Evolutionary conservation across 2,113 vertebrate genomes (phyloP), one percentile per base, ranked within the genome.

Genomic region (Monopterus albus): DNA sequence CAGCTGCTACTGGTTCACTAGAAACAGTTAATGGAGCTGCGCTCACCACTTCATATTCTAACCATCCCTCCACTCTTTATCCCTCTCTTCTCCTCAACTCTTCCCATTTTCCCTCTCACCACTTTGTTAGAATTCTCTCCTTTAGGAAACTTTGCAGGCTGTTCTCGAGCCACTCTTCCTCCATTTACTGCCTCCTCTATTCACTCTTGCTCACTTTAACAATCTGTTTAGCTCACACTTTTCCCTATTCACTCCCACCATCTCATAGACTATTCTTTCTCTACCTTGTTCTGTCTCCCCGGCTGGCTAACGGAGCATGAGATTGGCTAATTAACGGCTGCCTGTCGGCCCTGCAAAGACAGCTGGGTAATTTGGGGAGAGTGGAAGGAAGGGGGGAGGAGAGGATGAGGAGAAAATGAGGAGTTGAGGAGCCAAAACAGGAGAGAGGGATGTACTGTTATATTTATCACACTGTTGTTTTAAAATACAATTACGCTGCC

Each of bases 271-370:
- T 88, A 76, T 87, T 86, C 86, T 87, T 79, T 20, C 81, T 69
- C 83, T 53, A 74, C 83, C 85, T 88, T 69, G 58, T 75, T 88
- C 86, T 67, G 79, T 83, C 86, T 88, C 81, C 57, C 14, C 80
- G 49, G 56, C 80, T 64, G 76, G 74, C 89, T 89, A 92, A 92
- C 88, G 78, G 91, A 92, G 84, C 89, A 85, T 90, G 87, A 89
- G 89, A 92, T 91, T 88, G 84, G 84, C 84, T 91, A 89, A 92
- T 92, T 91, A 91, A 89, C 82, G 87, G 87, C 82, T 89, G 88
- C 84, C 87, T 87, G 89, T 86, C 71, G 78, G 82, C 77, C 72
- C 79, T 66, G 88, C 87, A 85, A 83, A 90, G 87, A 86, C 86
- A 88, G 90, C 90, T 87, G 90, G 89, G 87, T 89, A 87, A 89